phyloP scores from a whole-genome alignment of 2,113 vertebrate genomes.

The Thamnophis sirtalis region DNA sequence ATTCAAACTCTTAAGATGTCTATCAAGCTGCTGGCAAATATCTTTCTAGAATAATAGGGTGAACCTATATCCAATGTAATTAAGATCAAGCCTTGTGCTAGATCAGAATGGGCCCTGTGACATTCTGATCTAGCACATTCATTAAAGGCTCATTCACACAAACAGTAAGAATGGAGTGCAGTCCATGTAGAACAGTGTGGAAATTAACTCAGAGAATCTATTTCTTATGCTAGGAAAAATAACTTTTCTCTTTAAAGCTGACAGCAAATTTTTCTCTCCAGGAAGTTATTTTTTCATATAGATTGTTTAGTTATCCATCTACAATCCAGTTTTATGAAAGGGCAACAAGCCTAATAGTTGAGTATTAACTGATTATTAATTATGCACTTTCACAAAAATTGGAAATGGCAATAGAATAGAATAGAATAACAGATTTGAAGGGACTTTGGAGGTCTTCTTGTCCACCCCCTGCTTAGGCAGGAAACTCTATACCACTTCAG shows the following conservation, averaged over 20 bases:
- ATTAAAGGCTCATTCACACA: background rate
- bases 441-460: too few species aligned
- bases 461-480: too few species aligned
- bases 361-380: background rate
- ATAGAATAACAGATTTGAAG: too few species aligned
- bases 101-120: background rate
- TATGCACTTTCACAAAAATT: background rate
- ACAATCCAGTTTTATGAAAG: background rate
- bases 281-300: background rate
- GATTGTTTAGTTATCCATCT: background rate
- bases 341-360: background rate
- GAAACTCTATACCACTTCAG: too few species aligned
- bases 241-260: background rate
- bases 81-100: background rate
- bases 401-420: background rate
- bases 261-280: background rate
- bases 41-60: background rate
- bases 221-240: constrained; percentile 1
- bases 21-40: background rate
- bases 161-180: background rate
- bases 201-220: background rate
- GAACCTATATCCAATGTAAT: background rate
- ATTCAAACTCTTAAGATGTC: background rate
- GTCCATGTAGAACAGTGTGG: background rate
- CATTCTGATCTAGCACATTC: background rate